These are phyloP conservation scores for Chiloscyllium punctatum DNA, from an alignment of 2,797 vertebrate genomes.

Conservation along the genomic window DNA sequence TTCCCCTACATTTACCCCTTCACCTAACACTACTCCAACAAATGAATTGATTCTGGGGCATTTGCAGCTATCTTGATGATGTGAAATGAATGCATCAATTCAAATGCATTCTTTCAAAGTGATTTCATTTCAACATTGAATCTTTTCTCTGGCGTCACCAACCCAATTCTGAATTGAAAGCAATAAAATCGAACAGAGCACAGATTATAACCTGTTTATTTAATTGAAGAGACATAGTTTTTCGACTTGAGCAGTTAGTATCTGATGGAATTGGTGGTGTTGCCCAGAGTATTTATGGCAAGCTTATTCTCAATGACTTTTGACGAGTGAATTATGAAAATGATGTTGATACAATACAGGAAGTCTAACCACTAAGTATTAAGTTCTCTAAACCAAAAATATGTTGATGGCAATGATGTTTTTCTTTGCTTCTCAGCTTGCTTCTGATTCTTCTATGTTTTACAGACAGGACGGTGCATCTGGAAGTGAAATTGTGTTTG, in stretches of 20 bases:
- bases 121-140: too few relatives aligned
- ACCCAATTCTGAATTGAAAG: too few relatives aligned
- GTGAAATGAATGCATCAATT: too few relatives aligned
- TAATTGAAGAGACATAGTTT: background rate
- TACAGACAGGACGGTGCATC: conserved; percentile 44
- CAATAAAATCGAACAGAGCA: too few relatives aligned
- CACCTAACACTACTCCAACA: too few relatives aligned
- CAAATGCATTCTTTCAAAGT: too few relatives aligned
- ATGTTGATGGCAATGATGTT: too few relatives aligned
- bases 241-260: background rate
- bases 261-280: background rate
- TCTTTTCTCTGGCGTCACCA: too few relatives aligned
- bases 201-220: background rate
- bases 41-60: too few relatives aligned
- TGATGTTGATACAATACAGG: background rate
- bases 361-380: background rate
- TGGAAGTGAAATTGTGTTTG: conserved; percentile 42
- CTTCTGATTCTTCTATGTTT: conserved; percentile 39
- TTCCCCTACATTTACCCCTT: too few relatives aligned
- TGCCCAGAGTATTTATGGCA: background rate
- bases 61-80: too few relatives aligned
- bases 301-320: background rate
- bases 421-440: background rate
- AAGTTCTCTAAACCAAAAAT: background rate
- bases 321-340: background rate